Base-by-base conservation (phyloP, 2,113 vertebrate species). In the Apaloderma vittatum region DNA sequence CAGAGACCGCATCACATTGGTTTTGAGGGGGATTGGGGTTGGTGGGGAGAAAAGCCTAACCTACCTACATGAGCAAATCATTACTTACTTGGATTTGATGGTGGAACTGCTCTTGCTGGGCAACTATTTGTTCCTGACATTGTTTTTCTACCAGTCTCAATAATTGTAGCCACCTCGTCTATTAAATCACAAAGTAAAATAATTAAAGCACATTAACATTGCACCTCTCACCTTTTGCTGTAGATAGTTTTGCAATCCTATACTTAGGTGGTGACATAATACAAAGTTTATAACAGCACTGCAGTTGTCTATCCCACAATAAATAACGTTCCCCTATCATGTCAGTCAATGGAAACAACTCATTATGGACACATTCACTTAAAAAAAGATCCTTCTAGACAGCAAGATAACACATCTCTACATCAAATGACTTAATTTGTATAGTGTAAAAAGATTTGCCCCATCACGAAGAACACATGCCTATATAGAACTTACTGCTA, bases 41-140 rank as follows among this genome's bases (percentile, higher is more conserved):
- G 15, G 4, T 7, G 26, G 20, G 12, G 18, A 68, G 24, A 17
- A 59, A 68, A 87, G n/a, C n/a, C 34, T 81, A 34, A 37, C 19
- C 36, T 13, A 52, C 37, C 24, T 20, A n/a, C n/a, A 54, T 4
- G 9, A 77, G 73, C 36, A 94, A 77, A 30, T 18, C 55, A 62
- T 40, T 32, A 97, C 98, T 98, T 91, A 98, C 99, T 96, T 99
- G 99, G 94, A 99, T 99, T 95, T 99, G 99, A 96, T 98, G 98
- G 98, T 99, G 98, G 96, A 99, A 99, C 80, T 99, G 99, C 58
- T 99, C 99, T 96, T 99, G 99, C 96, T 99, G 99, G 83, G 99
- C 98, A 20, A 98, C 97, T 76, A 99, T 99, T 94, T 99, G 99
- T 30, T 99, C 98, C 89, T 99, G 99, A 93, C 99, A 99, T 97